These are phyloP conservation scores for Drosophila equinoxialis DNA, from an alignment of 1,140 invertebrate genomes.

Conservation along the genomic window DNA sequence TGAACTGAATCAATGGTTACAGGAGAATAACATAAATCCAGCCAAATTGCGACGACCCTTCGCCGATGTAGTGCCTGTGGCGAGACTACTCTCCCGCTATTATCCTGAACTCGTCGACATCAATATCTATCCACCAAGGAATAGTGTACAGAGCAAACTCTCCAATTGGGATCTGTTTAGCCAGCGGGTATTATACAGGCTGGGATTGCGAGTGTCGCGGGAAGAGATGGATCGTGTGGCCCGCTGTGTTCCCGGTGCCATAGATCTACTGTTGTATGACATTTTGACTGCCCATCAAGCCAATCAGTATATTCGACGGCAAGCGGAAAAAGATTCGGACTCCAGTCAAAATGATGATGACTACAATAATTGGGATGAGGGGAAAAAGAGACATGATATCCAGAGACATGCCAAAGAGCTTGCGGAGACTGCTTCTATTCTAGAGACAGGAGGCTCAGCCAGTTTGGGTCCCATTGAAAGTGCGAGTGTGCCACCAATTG, in stretches of 20 bases:
- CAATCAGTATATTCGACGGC: too few relatives aligned
- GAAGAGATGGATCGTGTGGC: constrained; percentile 86
- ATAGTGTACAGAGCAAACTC: constrained; percentile 87
- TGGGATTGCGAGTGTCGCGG: constrained; percentile 85
- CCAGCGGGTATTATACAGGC: constrained; percentile 86
- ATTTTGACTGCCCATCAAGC: constrained; percentile 55
- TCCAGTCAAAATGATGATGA: too few relatives aligned
- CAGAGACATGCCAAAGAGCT: too few relatives aligned
- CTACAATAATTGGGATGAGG: too few relatives aligned
- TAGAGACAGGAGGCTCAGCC: too few relatives aligned
- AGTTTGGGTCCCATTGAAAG: not conserved
- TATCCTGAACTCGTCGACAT: constrained; percentile 88
- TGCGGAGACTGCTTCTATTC: too few relatives aligned
- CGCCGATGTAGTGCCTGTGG: constrained; percentile 87
- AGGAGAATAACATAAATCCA: constrained; percentile 19
- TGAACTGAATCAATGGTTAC: constrained; percentile 44
- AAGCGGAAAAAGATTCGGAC: too few relatives aligned
- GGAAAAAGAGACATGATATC: too few relatives aligned
- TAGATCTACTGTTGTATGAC: constrained; percentile 86
- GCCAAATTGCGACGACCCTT: constrained; percentile 38
- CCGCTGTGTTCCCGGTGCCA: constrained; percentile 85
- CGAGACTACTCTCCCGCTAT: constrained; percentile 87
- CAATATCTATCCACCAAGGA: constrained; percentile 88
- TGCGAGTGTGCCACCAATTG: not conserved
- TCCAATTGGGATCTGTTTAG: constrained; percentile 90